phyloP scores from a whole-genome alignment of 2,797 vertebrate genomes.

The Microctenopoma lineatum region DNA sequence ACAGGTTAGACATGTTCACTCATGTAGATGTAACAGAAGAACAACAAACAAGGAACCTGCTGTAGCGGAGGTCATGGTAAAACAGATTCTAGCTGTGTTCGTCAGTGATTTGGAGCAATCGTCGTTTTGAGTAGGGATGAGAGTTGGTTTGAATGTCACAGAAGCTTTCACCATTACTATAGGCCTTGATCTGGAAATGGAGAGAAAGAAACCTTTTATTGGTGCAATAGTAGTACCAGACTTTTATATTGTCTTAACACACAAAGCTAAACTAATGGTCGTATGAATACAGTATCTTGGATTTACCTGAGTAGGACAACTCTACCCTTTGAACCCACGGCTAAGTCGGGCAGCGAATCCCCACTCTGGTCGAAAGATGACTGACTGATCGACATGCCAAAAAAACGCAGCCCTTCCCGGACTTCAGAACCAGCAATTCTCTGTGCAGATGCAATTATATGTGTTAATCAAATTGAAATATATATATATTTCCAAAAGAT shows the following conservation, averaged over 20 bases:
- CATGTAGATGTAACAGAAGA: neutral
- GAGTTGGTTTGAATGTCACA: constrained; percentile 58
- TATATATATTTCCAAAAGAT: neutral
- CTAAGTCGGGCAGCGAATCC: constrained; percentile 84
- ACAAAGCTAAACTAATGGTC: neutral
- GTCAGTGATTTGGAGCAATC: constrained; percentile 58
- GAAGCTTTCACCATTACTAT: constrained; percentile 72
- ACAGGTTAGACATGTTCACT: neutral
- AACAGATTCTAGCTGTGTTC: constrained; percentile 67
- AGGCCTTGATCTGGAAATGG: constrained; percentile 81
- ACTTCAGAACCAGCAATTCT: constrained; percentile 77
- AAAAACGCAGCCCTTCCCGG: constrained; percentile 71
- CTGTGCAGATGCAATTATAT: constrained; percentile 49
- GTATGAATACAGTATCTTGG: neutral
- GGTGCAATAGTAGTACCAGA: neutral
- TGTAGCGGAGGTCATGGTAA: constrained; percentile 60
- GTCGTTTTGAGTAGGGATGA: constrained; percentile 71
- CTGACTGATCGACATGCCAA: constrained; percentile 84
- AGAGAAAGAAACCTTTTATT: neutral
- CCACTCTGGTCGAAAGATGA: constrained; percentile 79
- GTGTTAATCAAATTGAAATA: neutral
- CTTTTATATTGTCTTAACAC: too few species aligned
- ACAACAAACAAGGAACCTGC: constrained; percentile 59
- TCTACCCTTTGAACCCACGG: constrained; percentile 81
- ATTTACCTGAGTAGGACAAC: constrained; percentile 85